These are phyloP conservation scores for Miniopterus natalensis DNA, from an alignment of 2,113 vertebrate genomes.

Conservation along the genomic window DNA sequence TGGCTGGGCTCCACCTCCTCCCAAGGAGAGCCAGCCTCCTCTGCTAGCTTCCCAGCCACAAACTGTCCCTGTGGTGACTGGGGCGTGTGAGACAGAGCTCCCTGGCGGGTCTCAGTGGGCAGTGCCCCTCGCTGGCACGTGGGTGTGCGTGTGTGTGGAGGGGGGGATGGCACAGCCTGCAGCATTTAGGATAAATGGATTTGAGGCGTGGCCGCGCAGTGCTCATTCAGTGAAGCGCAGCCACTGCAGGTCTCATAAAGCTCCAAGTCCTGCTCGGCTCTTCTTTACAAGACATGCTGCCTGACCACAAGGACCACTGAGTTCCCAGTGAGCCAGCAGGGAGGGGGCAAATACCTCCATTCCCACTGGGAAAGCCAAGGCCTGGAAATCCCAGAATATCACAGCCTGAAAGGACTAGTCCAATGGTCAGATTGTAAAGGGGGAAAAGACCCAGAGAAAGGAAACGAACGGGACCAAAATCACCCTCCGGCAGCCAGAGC, in stretches of 20 bases:
- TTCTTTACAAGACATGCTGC: neutral
- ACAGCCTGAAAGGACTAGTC: neutral
- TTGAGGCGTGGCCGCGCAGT: fast-evolving
- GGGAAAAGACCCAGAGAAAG: too few relatives aligned
- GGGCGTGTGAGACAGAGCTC: neutral
- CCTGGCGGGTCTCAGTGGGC: neutral
- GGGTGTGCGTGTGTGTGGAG: too few relatives aligned
- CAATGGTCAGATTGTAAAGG: neutral
- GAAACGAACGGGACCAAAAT: neutral
- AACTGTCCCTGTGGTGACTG: neutral
- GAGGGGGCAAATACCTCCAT: neutral
- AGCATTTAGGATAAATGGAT: neutral
- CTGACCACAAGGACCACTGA: neutral
- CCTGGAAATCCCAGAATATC: neutral
- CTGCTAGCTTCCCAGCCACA: neutral
- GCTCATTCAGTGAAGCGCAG: neutral
- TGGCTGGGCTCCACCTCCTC: neutral
- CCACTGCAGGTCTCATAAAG: too few relatives aligned
- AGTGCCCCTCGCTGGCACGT: neutral
- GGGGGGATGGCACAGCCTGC: neutral
- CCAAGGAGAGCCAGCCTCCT: neutral
- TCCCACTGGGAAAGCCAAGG: neutral
- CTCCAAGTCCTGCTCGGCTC: too few relatives aligned
- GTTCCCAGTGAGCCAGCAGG: neutral
- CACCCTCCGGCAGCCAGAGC: neutral